Conservation (phyloP, 2,888 invertebrate genomes). For the Cantharis lateralis region DNA sequence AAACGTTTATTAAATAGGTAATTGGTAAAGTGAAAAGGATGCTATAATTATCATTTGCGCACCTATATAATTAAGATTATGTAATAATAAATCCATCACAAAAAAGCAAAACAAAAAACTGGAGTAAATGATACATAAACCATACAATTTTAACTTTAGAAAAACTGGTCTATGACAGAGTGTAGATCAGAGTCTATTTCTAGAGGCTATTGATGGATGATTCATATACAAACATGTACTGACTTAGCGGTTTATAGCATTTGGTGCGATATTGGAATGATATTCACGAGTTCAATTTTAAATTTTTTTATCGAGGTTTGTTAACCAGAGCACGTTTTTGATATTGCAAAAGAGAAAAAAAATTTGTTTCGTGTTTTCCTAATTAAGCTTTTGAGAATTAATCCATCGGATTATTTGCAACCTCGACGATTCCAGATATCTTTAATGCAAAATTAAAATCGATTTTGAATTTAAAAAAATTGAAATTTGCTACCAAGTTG, state of each 20-base stretch:
- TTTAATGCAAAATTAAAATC: background rate
- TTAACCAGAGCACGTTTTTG: background rate
- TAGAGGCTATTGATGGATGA: conserved; percentile 28
- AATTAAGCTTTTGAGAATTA: background rate
- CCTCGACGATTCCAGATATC: background rate
- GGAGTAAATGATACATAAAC: background rate
- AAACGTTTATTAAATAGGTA: background rate
- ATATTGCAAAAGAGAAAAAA: background rate
- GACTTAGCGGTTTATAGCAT: conserved; percentile 2
- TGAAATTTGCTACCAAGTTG: background rate
- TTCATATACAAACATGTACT: conserved; percentile 22
- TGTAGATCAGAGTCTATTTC: conserved; percentile 24
- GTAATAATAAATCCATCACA: background rate
- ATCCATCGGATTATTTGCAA: background rate
- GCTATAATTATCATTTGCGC: background rate
- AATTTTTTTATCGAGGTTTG: background rate
- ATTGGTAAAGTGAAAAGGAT: background rate
- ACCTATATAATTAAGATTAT: background rate
- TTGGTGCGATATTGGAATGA: background rate
- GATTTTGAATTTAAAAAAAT: background rate
- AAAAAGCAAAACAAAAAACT: background rate
- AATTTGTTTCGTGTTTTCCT: background rate
- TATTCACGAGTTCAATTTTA: background rate
- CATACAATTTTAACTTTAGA: background rate
- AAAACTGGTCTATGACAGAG: background rate